phyloP scores from a whole-genome alignment of 2,888 invertebrate species.

The Girardia tigrina region DNA sequence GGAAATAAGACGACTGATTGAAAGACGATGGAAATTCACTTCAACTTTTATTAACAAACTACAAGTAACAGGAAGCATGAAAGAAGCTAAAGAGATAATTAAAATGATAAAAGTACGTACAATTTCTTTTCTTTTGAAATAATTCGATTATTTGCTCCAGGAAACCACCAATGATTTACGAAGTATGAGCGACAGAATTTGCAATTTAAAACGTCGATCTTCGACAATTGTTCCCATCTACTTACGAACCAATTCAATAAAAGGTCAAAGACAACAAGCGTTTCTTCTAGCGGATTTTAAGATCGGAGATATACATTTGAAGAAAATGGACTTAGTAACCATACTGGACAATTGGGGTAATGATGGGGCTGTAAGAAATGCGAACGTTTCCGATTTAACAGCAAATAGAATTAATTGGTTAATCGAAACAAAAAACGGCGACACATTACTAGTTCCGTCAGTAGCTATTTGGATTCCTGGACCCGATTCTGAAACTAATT shows the following conservation, averaged over 20 bases:
- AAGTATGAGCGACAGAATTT: background rate
- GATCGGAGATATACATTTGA: background rate
- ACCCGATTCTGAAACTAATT: background rate
- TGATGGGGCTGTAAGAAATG: background rate
- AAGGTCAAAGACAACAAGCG: background rate
- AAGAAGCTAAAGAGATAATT: background rate
- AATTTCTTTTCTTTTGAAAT: too few relatives aligned
- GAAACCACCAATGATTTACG: background rate
- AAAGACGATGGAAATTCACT: background rate
- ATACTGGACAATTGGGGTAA: background rate
- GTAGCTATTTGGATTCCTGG: background rate
- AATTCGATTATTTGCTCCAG: background rate
- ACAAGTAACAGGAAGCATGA: background rate
- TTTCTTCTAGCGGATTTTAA: background rate
- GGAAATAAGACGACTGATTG: background rate
- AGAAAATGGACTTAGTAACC: background rate
- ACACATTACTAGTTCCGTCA: background rate
- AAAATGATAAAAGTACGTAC: background rate
- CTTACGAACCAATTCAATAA: background rate
- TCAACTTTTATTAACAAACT: background rate
- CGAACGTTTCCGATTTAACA: background rate
- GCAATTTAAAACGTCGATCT: background rate
- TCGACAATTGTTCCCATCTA: background rate
- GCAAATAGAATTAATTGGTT: background rate
- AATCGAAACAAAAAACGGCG: background rate